phyloP scores from a whole-genome alignment of 2,797 vertebrate species.

The Siniperca scherzeri region DNA sequence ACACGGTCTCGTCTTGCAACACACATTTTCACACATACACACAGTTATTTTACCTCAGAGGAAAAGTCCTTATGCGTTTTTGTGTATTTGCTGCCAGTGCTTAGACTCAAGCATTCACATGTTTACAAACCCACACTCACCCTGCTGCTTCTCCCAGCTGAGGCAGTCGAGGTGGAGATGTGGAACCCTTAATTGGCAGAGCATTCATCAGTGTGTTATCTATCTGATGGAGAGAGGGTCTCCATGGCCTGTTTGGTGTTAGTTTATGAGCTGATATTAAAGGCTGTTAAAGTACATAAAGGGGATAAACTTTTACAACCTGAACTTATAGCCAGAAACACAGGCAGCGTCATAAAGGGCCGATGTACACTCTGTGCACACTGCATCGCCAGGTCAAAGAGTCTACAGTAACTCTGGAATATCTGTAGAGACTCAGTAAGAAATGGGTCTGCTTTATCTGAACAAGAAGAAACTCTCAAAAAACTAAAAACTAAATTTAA shows the following conservation, averaged over 20 bases:
- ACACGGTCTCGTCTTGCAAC: conserved; percentile 24
- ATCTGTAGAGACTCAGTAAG: neutral
- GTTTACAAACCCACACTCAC: conserved; percentile 58
- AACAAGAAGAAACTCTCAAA: neutral
- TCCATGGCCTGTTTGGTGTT: conserved; percentile 81
- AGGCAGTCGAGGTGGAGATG: conserved; percentile 67
- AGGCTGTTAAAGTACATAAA: conserved; percentile 85
- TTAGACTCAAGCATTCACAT: conserved; percentile 49
- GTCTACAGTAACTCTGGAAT: conserved; percentile 3
- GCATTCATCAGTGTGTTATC: conserved; percentile 69
- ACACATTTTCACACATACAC: conserved; percentile 12
- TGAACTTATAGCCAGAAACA: conserved; percentile 80
- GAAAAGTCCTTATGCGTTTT: conserved; percentile 49
- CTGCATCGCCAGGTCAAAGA: conserved; percentile 49
- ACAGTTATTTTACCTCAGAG: conserved; percentile 68
- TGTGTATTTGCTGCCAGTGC: conserved; percentile 56
- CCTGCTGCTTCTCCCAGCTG: conserved; percentile 35
- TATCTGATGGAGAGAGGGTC: conserved; percentile 55
- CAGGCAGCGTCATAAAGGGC: conserved; percentile 75
- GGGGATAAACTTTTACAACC: conserved; percentile 85
- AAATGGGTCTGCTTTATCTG: neutral
- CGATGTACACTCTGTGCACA: conserved; percentile 46
- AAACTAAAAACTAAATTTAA: neutral
- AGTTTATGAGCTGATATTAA: conserved; percentile 84
- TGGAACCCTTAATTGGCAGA: conserved; percentile 72